Percentiles rank a stretch among this genome's conserved stretches.
Evolutionary conservation across 2,888 invertebrate genomes (phyloP).

Genomic region (Hedychridium roseum): DNA sequence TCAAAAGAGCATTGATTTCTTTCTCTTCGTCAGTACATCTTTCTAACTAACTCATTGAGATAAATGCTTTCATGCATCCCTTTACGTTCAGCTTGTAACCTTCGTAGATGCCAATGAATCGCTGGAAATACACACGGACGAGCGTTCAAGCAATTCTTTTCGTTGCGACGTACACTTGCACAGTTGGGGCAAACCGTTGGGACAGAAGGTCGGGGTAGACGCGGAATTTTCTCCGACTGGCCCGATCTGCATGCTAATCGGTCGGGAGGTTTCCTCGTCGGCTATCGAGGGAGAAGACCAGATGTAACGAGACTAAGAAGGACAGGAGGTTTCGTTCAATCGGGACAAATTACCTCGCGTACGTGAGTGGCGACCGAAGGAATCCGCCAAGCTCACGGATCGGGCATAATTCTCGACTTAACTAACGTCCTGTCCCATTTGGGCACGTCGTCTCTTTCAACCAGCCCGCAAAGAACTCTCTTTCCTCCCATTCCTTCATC

Average conservation of each 20-base stretch:
- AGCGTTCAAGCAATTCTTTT: too few relatives aligned
- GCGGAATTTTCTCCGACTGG: slow-evolving; percentile 29
- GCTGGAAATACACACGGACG: not conserved
- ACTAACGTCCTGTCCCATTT: slow-evolving; percentile 13
- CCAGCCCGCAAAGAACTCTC: too few relatives aligned
- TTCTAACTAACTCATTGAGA: not conserved
- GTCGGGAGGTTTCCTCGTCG: slow-evolving; percentile 7
- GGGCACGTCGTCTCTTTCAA: too few relatives aligned
- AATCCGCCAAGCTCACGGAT: slow-evolving; percentile 32
- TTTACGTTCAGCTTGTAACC: not conserved
- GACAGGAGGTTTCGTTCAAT: slow-evolving; percentile 31
- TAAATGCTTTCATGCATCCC: not conserved
- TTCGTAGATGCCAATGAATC: slow-evolving; percentile 7
- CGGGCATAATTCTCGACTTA: slow-evolving; percentile 31
- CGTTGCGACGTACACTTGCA: too few relatives aligned
- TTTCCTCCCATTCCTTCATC: too few relatives aligned
- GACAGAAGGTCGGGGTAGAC: slow-evolving; percentile 5
- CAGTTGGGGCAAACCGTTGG: slow-evolving; percentile 7
- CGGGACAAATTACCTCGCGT: slow-evolving; percentile 46
- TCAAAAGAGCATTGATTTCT: too few relatives aligned
- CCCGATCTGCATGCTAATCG: slow-evolving; percentile 36
- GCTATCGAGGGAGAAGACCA: slow-evolving; percentile 11
- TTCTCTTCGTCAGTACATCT: not conserved
- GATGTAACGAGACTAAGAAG: slow-evolving; percentile 13
- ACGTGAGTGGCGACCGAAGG: slow-evolving; percentile 45